phyloP scores from a whole-genome alignment of 2,113 vertebrate species.

The Athene cunicularia region DNA sequence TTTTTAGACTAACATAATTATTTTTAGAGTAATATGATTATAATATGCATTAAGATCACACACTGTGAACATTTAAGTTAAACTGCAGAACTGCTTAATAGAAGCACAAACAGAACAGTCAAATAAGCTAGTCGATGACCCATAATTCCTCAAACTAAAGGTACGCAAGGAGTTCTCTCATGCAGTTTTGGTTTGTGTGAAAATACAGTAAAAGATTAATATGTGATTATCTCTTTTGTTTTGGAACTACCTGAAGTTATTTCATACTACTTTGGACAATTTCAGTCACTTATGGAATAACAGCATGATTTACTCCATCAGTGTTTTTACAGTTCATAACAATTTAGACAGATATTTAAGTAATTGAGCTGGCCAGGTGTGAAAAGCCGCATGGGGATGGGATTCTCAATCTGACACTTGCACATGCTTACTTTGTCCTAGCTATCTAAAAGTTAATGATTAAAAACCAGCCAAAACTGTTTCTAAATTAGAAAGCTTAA shows the following conservation, averaged over 20 bases:
- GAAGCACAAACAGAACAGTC: neutral
- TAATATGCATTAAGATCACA: neutral
- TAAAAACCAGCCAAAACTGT: neutral
- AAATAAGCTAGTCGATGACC: neutral
- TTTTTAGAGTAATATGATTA: neutral
- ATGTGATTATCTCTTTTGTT: neutral
- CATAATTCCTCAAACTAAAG: neutral
- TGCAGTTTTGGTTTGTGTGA: neutral
- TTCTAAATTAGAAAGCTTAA: neutral
- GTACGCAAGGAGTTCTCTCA: neutral
- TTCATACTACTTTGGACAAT: neutral
- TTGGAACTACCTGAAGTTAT: neutral
- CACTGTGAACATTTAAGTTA: neutral
- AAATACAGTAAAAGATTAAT: neutral
- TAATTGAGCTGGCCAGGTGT: neutral
- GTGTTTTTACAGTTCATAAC: neutral
- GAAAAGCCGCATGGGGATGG: neutral
- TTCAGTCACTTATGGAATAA: neutral
- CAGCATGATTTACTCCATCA: neutral
- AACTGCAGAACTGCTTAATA: neutral
- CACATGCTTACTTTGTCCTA: neutral
- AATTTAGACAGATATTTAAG: neutral
- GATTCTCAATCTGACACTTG: neutral
- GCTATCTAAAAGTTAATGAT: neutral
- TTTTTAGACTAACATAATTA: neutral